Base-by-base conservation (phyloP, 2,888 invertebrate genomes). In the Orthonychiurus folsomi region DNA sequence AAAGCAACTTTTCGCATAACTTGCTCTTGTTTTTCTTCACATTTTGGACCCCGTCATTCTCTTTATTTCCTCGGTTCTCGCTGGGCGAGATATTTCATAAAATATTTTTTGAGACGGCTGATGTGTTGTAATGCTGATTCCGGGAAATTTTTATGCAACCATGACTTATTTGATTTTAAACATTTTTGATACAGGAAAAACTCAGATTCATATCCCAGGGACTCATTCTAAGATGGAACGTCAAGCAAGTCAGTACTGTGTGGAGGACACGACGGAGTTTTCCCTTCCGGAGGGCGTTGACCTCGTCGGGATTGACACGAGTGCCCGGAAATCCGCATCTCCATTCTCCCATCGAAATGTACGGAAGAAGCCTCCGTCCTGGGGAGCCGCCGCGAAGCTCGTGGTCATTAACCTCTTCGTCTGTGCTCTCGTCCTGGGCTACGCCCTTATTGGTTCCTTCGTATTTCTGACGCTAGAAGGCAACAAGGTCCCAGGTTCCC, bases 381-480 rank as follows among this genome's bases (percentile, higher is more conserved):
- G 70, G 72, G 69, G 69, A 53, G 62, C 69, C 15, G 70, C 72
- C 25, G 66, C 69, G 58, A 72, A 70, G 63, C 65, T 72, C 50
- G 69, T 70, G 23, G 67, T 88, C 72, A 88, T 89, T 67, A 90
- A 91, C 77, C 80, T 89, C 73, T 86, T 88, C 71, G 89, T 91
- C 77, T 90, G 90, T 78, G 82, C 86, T 61, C 81, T 89, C 61
- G 81, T 91, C 52, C 81, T 91, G 74, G 88, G 88, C 25, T 91
- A 91, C 77, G 90, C 90, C 26, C 76, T 85, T 50, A 79, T 85
- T 67, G 84, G 81, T 59, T 71, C 74, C 59, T 86, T 90, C 77
- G 86, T 90, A 78, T 91, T 91, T 78, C 80, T 91, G 74, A 86
- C 89, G 59, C 88, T 91, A 74, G 91, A 91, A 60, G 70, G 67